These are phyloP conservation scores for Trematocara variabile DNA, from an alignment of 2,113 vertebrate genomes.

Conservation along the genomic window DNA sequence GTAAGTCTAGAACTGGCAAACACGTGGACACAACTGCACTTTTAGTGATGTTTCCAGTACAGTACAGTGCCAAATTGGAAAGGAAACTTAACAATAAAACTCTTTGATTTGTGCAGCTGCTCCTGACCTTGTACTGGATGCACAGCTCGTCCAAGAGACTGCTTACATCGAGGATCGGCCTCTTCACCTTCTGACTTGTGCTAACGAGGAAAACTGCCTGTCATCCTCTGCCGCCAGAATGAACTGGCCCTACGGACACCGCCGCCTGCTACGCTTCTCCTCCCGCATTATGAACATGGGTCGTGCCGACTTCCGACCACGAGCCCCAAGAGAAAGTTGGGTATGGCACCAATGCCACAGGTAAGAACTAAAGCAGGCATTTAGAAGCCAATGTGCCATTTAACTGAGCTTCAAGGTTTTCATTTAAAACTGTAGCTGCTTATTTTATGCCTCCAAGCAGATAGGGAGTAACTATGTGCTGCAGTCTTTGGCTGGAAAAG, in stretches of 20 bases:
- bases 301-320: slow-evolving; percentile 87
- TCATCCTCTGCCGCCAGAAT: slow-evolving; percentile 85
- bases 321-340: slow-evolving; percentile 86
- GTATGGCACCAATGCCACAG: slow-evolving; percentile 97
- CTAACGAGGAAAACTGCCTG: slow-evolving; percentile 93
- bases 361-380: slow-evolving; percentile 53
- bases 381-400: neutral
- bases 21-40: neutral
- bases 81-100: too few relatives aligned
- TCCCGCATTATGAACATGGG: slow-evolving; percentile 94
- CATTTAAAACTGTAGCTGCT: neutral
- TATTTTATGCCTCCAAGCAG: neutral
- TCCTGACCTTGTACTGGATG: slow-evolving; percentile 90
- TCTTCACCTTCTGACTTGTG: slow-evolving; percentile 87
- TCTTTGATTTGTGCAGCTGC: slow-evolving; percentile 70
- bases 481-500: neutral
- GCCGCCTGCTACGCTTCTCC: slow-evolving; percentile 95
- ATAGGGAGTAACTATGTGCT: neutral
- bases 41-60: neutral
- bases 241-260: slow-evolving; percentile 91
- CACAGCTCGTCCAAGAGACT: slow-evolving; percentile 89
- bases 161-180: slow-evolving; percentile 95
- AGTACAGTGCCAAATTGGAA: neutral
- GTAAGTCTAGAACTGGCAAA: slow-evolving; percentile 73
- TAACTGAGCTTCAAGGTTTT: neutral